These are phyloP conservation scores for Brachyhypopomus occidentalis DNA, from an alignment of 2,113 vertebrate species.

Conservation along the genomic window DNA sequence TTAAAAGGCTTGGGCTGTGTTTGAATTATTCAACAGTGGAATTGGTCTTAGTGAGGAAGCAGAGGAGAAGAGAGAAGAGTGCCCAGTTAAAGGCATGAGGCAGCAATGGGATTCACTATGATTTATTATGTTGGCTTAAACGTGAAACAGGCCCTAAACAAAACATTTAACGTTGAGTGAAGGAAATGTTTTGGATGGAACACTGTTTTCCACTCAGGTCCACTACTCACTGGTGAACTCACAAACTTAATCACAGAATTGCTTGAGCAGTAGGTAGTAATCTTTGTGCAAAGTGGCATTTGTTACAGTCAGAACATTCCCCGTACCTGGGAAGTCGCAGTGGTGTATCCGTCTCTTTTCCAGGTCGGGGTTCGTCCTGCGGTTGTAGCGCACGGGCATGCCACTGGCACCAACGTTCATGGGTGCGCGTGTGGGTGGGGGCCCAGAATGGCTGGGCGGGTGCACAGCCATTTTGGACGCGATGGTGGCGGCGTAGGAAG, in stretches of 20 bases:
- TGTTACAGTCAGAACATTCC: neutral
- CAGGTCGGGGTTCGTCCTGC: slow-evolving; percentile 95
- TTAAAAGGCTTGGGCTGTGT: slow-evolving; percentile 58
- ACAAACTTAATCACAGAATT: neutral
- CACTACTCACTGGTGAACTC: neutral
- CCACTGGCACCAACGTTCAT: slow-evolving; percentile 65
- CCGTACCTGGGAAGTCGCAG: slow-evolving; percentile 93
- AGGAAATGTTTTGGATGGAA: neutral
- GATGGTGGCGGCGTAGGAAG: slow-evolving; percentile 93
- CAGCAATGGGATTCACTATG: slow-evolving; percentile 11
- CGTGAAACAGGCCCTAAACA: slow-evolving; percentile 27
- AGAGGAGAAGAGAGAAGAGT: slow-evolving; percentile 21
- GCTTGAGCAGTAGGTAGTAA: neutral
- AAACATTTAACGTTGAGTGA: slow-evolving; percentile 15
- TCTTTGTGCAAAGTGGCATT: neutral
- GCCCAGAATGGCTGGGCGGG: slow-evolving; percentile 73
- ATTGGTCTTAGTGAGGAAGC: slow-evolving; percentile 38
- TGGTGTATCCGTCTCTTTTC: slow-evolving; percentile 97
- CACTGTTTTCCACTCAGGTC: neutral
- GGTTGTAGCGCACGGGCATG: slow-evolving; percentile 88
- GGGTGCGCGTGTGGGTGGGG: slow-evolving; percentile 65
- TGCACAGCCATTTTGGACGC: slow-evolving; percentile 91
- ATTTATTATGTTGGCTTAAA: slow-evolving; percentile 40
- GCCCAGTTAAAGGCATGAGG: slow-evolving; percentile 24
- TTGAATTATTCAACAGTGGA: slow-evolving; percentile 59